Evolutionary conservation across 2,888 invertebrate species (phyloP), one percentile per base, ranked within the genome.

Genomic region (Brachylomia viminalis): DNA sequence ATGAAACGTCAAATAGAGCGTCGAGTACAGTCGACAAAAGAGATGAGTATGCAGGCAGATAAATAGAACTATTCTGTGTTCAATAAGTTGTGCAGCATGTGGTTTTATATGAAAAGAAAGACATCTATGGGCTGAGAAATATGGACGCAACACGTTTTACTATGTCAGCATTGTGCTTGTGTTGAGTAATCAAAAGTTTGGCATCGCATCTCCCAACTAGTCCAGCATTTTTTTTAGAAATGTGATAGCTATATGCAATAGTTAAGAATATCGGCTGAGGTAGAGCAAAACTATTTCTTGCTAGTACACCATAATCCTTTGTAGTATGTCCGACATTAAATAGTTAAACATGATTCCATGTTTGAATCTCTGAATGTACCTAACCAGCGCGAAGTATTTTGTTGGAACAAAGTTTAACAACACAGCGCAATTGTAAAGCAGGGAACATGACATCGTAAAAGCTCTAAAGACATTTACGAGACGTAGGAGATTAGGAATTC

Each of bases 371-470:
- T 27, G 15, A 62, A n/a, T n/a, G n/a, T n/a, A n/a, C n/a, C n/a
- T n/a, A 79, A 61, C 45, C 77, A 82, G 56, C 62, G 38, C 68
- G 38, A 68, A 77, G 17, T 38, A 62, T 77, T 49, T 23, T 52
- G 49, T 49, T 15, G 38, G 45, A 45, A 64, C 56, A 62, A 70
- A 66, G 49, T 27, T 11, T 49, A 47, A 66, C 30, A 69, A 68
- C 52, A 72, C 81, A 85, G 81, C 54, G 85, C 27, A 59, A 72
- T 72, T 66, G 58, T 72, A 77, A 61, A 70, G 67, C 62, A 1
- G n/a, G 45, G 59, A 70, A 80, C 80, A 84, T 82, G 85, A 67
- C 72, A 74, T 72, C 66, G 49, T 65, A 79, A 70, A 76, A 58
- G 54, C 71, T 52, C 42, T 54, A 69, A 15, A 80, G 38, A 72